Base-by-base conservation (phyloP, 2,888 invertebrate species). In the Spicauda simplicius region DNA sequence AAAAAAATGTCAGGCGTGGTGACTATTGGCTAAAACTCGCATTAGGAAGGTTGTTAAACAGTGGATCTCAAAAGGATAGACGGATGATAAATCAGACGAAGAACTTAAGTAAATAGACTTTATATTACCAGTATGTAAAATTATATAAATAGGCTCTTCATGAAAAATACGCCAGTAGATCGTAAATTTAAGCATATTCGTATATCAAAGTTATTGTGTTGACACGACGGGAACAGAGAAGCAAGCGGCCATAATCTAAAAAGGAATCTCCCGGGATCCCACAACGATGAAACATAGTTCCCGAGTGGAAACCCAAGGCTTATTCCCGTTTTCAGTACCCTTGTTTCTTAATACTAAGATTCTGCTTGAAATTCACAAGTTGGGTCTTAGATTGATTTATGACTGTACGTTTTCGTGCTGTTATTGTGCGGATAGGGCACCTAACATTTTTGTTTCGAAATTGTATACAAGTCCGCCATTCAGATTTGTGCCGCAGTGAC, bases 171-270 rank as follows among this genome's bases (percentile, higher is more conserved):
- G 52, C 54, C 10, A 14, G 16, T 25, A 19, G 19, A 37, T 53
- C 37, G 53, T 61, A 61, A 61, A 61, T 61, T 41, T 14, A 18
- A 20, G 53, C 37, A 61, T 61, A 61, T 54, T 61, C 33, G 16
- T 25, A 14, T 60, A 60, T 52, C 33, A 52, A 52, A 60, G 52
- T 60, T 60, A 60, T 60, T 52, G 50, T 50, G 60, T 60, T 52
- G 60, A 60, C 60, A 61, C 61, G 20, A 53, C 61, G 53, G 53
- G 20, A 61, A 58, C 61, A 59, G 64, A 55, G 64, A n/a, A 25
- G 67, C 69, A 69, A 71, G 67, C 64, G 61, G 71, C 68, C 58
- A 65, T 69, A 65, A 69, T 69, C 67, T 71, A 69, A 71, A 71
- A 70, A 70, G 61, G 62, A 63, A 62, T 60, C 72, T 68, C 69